These are phyloP conservation scores for Diadema setosum DNA, from an alignment of 35 echinoderm and acorn worm species.

Conservation along the genomic window DNA sequence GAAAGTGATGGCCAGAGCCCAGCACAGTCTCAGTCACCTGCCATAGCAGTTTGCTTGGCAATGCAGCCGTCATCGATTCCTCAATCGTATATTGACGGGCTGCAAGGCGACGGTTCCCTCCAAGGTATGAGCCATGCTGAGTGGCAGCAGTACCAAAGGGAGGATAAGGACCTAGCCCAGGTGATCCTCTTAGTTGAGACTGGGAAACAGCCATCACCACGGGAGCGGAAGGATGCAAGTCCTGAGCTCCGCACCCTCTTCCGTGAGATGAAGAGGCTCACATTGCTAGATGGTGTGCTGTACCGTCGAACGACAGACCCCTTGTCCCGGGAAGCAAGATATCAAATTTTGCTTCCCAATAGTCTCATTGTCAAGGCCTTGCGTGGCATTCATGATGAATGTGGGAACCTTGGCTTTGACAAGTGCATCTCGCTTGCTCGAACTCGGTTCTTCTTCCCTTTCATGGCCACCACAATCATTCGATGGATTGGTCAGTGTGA, in stretches of 20 bases:
- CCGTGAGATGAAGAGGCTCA: slow-evolving; percentile 43
- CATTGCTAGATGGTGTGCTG: neutral
- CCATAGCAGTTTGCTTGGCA: neutral
- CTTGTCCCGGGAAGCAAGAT: neutral
- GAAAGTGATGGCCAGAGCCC: neutral
- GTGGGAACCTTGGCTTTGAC: slow-evolving; percentile 48
- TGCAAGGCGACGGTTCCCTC: neutral
- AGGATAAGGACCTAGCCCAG: neutral
- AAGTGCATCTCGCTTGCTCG: neutral
- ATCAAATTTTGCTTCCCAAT: neutral
- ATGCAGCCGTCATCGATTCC: neutral
- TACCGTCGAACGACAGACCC: slow-evolving; percentile 5
- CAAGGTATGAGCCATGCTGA: neutral
- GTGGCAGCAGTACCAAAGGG: neutral
- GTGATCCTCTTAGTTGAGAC: neutral
- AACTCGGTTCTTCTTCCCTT: slow-evolving; percentile 48
- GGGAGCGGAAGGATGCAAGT: neutral
- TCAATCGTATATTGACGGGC: neutral
- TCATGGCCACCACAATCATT: slow-evolving; percentile 15
- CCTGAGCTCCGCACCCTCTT: neutral
- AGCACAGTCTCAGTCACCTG: neutral
- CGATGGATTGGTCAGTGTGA: slow-evolving; percentile 29
- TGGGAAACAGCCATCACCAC: neutral
- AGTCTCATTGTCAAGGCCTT: neutral
- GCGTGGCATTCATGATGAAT: slow-evolving; percentile 28